A percentile compares a stretch with the other conserved stretches of the same genome.
These are phyloP conservation scores for Sinocyclocheilus maitianheensis DNA, from an alignment of 2,113 vertebrate species.

Conservation along the genomic window DNA sequence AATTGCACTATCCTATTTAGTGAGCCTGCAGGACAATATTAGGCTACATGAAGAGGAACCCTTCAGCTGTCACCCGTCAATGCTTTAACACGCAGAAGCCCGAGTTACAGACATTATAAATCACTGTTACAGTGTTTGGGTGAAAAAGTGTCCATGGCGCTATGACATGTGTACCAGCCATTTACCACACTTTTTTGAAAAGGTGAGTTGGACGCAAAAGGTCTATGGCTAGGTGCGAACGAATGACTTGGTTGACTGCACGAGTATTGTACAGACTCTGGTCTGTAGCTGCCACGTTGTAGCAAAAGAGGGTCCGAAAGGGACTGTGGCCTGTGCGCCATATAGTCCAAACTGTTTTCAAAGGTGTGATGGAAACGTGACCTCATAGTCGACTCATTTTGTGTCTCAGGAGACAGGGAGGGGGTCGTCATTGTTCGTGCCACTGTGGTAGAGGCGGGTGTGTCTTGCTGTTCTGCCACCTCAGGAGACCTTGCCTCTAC, in stretches of 20 bases:
- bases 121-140: conserved; percentile 70
- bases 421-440: conserved; percentile 30
- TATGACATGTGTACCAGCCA: conserved; percentile 80
- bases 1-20: conserved; percentile 53
- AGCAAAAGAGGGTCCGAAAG: conserved; percentile 76
- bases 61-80: conserved; percentile 56
- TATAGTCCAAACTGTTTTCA: conserved; percentile 77
- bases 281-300: conserved; percentile 73
- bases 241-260: conserved; percentile 69
- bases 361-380: conserved; percentile 76
- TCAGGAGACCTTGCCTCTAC: conserved; percentile 66
- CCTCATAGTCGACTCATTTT: conserved; percentile 71
- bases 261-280: conserved; percentile 72
- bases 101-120: conserved; percentile 67
- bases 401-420: conserved; percentile 67
- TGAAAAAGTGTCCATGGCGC: conserved; percentile 71
- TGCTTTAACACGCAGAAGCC: conserved; percentile 15
- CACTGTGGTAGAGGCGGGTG: conserved; percentile 51
- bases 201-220: conserved; percentile 68
- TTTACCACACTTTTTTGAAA: conserved; percentile 77
- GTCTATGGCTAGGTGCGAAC: conserved; percentile 70
- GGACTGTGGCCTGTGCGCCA: conserved; percentile 73
- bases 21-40: conserved; percentile 44
- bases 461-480: conserved; percentile 62
- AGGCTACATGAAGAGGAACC: conserved; percentile 51